Conservation (phyloP, 2,797 vertebrate species). For the Sebastes reedi region DNA sequence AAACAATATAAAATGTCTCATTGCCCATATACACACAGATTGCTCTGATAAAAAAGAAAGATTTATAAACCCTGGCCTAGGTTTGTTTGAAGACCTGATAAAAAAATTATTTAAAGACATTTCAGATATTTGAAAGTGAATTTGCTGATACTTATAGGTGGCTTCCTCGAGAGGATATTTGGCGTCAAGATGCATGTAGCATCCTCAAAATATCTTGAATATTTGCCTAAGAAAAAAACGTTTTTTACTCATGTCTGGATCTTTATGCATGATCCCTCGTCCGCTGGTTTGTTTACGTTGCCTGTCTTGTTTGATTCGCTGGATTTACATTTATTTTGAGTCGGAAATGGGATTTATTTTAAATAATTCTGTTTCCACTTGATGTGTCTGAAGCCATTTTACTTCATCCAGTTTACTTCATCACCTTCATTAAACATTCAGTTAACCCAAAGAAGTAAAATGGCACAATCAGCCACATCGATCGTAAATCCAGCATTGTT, state of each 20-base stretch:
- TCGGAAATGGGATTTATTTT: not conserved
- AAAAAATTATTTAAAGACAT: not conserved
- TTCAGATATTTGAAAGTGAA: conserved; percentile 8
- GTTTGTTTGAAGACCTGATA: not conserved
- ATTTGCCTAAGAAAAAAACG: not conserved
- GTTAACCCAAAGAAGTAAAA: conserved; percentile 47
- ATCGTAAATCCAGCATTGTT: conserved; percentile 57
- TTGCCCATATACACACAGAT: not conserved
- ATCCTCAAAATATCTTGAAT: not conserved
- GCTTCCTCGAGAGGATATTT: not conserved
- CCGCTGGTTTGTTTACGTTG: conserved; percentile 49
- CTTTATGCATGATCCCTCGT: conserved; percentile 14
- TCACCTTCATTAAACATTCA: not conserved
- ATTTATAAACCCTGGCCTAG: not conserved
- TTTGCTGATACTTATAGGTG: not conserved
- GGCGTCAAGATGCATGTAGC: not conserved
- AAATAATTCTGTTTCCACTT: not conserved
- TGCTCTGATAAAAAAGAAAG: not conserved
- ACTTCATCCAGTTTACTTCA: conserved; percentile 6
- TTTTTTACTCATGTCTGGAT: not conserved
- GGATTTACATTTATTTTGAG: conserved; percentile 47
- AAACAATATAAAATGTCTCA: not conserved
- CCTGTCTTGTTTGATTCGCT: conserved; percentile 42
- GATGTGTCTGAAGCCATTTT: conserved; percentile 40
- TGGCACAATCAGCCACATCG: not conserved